Evolutionary conservation across 2,113 vertebrate genomes (phyloP).

Genomic region (Barbus barbus): DNA sequence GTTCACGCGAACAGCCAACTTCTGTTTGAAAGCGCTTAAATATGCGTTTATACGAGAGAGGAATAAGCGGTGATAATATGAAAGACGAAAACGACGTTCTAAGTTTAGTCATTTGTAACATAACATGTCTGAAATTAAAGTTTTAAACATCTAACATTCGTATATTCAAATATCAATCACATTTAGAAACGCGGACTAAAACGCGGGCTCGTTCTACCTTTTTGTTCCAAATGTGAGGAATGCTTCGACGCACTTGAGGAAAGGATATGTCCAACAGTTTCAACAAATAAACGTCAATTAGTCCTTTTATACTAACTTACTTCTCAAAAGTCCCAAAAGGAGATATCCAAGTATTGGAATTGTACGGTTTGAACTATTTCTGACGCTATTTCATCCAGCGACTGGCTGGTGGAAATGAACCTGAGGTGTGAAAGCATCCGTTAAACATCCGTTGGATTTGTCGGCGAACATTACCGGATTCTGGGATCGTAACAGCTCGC

Average conservation of each 20-base stretch:
- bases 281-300: background rate
- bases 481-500: slow-evolving; percentile 55
- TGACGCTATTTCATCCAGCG: slow-evolving; percentile 5
- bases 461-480: background rate
- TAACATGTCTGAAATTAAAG: slow-evolving; percentile 3
- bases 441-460: slow-evolving; percentile 34
- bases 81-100: background rate
- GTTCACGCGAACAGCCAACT: background rate
- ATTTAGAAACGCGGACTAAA: background rate
- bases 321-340: slow-evolving; percentile 7
- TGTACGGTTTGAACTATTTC: slow-evolving; percentile 11
- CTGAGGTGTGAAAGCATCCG: slow-evolving; percentile 31
- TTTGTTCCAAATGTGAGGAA: slow-evolving; percentile 11
- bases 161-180: background rate
- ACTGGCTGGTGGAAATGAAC: slow-evolving; percentile 33
- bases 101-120: background rate
- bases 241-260: slow-evolving; percentile 12
- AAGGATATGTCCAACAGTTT: slow-evolving; percentile 12
- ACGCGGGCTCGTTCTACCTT: no score
- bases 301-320: background rate
- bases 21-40: background rate
- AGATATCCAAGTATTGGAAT: slow-evolving; percentile 10
- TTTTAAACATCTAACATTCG: background rate
- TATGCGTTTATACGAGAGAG: background rate
- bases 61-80: background rate